A percentile compares a stretch with the other conserved stretches of the same genome.
phyloP scores from a whole-genome alignment of 2,888 invertebrate genomes.

The Aphrophora alni region DNA sequence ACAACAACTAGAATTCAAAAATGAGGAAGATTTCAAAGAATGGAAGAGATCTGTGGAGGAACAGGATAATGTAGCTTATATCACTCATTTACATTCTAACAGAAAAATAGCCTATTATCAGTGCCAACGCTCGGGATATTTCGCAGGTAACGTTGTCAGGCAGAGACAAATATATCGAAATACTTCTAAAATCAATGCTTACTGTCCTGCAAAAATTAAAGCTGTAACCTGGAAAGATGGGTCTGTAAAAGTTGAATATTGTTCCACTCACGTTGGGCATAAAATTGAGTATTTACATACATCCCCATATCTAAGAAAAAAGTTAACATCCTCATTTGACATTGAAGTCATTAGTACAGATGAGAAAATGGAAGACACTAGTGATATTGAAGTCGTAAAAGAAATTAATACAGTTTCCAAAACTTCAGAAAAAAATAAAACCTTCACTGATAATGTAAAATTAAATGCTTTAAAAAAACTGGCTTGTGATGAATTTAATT shows the following conservation, averaged over 20 bases:
- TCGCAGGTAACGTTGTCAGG: not conserved
- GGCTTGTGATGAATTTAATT: not conserved
- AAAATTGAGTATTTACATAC: not conserved
- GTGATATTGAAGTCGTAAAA: not conserved
- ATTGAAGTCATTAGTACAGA: not conserved
- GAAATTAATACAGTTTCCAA: not conserved
- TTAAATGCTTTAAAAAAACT: not conserved
- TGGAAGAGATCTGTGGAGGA: constrained; percentile 15
- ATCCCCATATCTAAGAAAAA: not conserved
- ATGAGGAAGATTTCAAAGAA: not conserved
- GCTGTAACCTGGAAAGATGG: not conserved
- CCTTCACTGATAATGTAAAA: not conserved
- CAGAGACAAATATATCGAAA: not conserved
- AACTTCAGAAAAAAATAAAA: no score
- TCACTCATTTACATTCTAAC: not conserved
- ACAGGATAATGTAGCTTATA: not conserved
- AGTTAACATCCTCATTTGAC: not conserved
- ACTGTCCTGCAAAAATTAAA: constrained; percentile 13
- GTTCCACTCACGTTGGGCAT: constrained; percentile 20
- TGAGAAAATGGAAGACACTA: not conserved
- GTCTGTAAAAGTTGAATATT: not conserved
- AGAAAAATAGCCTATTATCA: not conserved
- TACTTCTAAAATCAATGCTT: constrained; percentile 13
- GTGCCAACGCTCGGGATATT: constrained; percentile 7
- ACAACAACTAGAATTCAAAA: not conserved